phyloP scores from a whole-genome alignment of 2,888 invertebrate genomes.

The Subacronicta megacephala region DNA sequence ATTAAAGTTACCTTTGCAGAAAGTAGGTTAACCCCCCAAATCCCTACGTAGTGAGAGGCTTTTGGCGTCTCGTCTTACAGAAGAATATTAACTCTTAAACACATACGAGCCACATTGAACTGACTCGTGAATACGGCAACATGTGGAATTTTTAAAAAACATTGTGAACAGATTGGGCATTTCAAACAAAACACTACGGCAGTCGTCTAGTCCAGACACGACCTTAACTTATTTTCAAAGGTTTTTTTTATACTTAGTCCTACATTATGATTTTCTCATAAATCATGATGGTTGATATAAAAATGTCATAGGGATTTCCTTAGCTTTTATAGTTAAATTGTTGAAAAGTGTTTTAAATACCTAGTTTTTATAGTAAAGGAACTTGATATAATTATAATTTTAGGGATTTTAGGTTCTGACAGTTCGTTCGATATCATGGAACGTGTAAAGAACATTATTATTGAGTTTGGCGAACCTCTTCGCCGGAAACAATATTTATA shows the following conservation, averaged over 20 bases:
- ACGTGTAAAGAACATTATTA: constrained; percentile 23
- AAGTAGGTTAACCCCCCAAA: constrained; percentile 60
- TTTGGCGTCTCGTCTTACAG: constrained; percentile 53
- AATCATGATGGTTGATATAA: too few relatives aligned
- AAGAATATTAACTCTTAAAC: constrained; percentile 61
- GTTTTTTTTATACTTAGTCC: too few relatives aligned
- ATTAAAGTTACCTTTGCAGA: constrained; percentile 61
- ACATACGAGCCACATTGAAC: constrained; percentile 47
- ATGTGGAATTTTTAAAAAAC: too few relatives aligned
- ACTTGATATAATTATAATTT: too few relatives aligned
- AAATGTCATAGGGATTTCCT: too few relatives aligned
- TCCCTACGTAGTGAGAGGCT: constrained; percentile 54
- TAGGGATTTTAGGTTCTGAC: constrained; percentile 25
- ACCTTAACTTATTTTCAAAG: constrained; percentile 3
- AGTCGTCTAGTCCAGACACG: constrained; percentile 8
- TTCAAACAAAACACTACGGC: background rate
- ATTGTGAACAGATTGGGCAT: too few relatives aligned
- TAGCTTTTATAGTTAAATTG: too few relatives aligned
- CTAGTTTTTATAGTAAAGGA: too few relatives aligned
- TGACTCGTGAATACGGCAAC: constrained; percentile 52
- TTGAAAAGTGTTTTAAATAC: too few relatives aligned
- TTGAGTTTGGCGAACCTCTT: constrained; percentile 22
- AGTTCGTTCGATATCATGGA: constrained; percentile 14
- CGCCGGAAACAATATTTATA: constrained; percentile 28
- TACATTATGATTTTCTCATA: too few relatives aligned